Percentiles rank a stretch among this genome's conserved stretches.
phyloP scores from a whole-genome alignment of 1,140 invertebrate species.

The Episyrphus balteatus region DNA sequence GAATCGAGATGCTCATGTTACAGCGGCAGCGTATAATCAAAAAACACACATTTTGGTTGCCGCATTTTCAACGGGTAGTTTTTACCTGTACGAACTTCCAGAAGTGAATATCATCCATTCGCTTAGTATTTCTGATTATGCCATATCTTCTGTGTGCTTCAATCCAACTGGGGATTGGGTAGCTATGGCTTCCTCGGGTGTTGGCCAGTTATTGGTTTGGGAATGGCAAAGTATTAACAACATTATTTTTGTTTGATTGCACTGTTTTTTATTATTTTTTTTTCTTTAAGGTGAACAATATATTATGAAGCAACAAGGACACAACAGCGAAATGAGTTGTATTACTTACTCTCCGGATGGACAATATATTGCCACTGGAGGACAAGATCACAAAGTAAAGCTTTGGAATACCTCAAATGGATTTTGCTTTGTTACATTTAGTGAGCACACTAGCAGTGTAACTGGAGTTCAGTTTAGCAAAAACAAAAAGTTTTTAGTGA shows the following conservation, averaged over 20 bases:
- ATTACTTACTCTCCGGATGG: slow-evolving; percentile 87
- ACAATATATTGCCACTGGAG: slow-evolving; percentile 80
- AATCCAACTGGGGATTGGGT: slow-evolving; percentile 92
- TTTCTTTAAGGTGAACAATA: slow-evolving; percentile 69
- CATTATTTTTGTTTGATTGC: background rate
- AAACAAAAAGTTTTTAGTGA: slow-evolving; percentile 85
- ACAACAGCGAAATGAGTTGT: slow-evolving; percentile 78
- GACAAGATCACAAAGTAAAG: slow-evolving; percentile 93
- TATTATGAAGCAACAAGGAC: slow-evolving; percentile 94
- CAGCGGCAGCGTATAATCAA: slow-evolving; percentile 69
- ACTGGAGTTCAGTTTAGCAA: slow-evolving; percentile 74
- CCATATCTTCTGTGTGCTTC: slow-evolving; percentile 67
- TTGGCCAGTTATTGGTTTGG: slow-evolving; percentile 91
- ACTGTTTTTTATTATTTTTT: background rate
- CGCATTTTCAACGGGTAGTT: slow-evolving; percentile 68
- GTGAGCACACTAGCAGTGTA: slow-evolving; percentile 74
- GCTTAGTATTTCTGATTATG: slow-evolving; percentile 70
- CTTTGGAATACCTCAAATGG: slow-evolving; percentile 84
- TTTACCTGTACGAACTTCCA: slow-evolving; percentile 87
- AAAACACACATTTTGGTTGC: slow-evolving; percentile 66
- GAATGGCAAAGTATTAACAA: slow-evolving; percentile 81
- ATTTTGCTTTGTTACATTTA: slow-evolving; percentile 93
- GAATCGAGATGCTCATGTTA: slow-evolving; percentile 49
- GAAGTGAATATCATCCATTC: slow-evolving; percentile 87
- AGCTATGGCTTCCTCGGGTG: slow-evolving; percentile 69